phyloP scores from a whole-genome alignment of 2,113 vertebrate genomes.

The Orientallactaga bullata region DNA sequence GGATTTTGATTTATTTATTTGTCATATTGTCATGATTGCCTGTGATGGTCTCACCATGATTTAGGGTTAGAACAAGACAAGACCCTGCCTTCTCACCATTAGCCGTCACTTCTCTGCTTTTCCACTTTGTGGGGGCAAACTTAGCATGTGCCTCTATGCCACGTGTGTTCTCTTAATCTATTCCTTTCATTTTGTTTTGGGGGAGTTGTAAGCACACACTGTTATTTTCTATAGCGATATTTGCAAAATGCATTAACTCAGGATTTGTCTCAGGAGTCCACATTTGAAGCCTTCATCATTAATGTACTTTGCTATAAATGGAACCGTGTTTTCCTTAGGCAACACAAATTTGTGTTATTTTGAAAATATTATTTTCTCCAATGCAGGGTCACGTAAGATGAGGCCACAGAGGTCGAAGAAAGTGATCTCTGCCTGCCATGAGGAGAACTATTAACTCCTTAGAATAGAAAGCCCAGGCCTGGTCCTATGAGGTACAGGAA shows the following conservation, averaged over 20 bases:
- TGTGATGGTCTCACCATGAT: background rate
- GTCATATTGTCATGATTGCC: background rate
- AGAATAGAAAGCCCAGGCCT: background rate
- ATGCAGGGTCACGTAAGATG: background rate
- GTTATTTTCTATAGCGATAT: background rate
- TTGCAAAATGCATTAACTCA: constrained; percentile 65
- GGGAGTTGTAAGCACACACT: constrained; percentile 38
- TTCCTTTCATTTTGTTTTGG: background rate
- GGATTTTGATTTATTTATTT: background rate
- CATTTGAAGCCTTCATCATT: constrained; percentile 66
- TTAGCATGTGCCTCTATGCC: background rate
- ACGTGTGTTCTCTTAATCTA: background rate
- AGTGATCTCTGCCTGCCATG: background rate
- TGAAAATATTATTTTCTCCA: constrained; percentile 52
- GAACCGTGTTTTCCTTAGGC: constrained; percentile 7
- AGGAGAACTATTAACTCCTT: background rate
- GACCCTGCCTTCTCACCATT: background rate
- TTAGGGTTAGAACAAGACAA: background rate
- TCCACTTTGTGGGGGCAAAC: background rate
- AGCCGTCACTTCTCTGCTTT: background rate
- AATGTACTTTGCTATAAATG: constrained; percentile 39
- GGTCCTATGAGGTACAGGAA: background rate
- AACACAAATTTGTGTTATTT: constrained; percentile 43
- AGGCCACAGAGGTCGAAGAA: background rate
- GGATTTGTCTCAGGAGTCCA: constrained; percentile 52